These are phyloP conservation scores for Sapajus apella DNA, from an alignment of 2,113 vertebrate genomes.

Conservation along the genomic window DNA sequence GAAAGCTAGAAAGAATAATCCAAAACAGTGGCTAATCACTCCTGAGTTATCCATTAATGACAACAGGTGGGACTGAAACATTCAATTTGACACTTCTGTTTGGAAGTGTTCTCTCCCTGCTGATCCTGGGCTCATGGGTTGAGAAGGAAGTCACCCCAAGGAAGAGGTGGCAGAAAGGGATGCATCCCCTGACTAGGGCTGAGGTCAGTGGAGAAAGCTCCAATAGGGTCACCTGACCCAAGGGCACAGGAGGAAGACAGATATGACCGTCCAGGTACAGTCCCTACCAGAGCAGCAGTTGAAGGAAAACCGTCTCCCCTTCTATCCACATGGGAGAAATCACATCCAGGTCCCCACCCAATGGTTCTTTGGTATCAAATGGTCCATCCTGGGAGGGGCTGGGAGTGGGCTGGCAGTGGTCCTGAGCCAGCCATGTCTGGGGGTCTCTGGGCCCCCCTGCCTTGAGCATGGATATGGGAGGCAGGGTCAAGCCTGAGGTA, in stretches of 20 bases:
- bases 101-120: neutral
- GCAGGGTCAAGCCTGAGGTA: neutral
- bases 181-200: neutral
- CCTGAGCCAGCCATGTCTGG: neutral
- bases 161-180: neutral
- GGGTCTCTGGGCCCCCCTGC: neutral
- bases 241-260: neutral
- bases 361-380: neutral
- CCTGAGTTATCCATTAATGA: neutral
- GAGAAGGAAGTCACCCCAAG: neutral
- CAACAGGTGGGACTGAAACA: neutral
- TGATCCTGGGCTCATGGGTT: neutral
- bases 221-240: neutral
- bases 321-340: neutral
- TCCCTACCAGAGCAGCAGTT: neutral
- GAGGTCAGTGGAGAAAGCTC: neutral
- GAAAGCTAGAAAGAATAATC: neutral
- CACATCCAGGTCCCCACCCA: neutral
- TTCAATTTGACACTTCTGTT: neutral
- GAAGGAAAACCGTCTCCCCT: neutral
- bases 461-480: neutral
- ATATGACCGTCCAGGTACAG: neutral
- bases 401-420: neutral
- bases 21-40: constrained; percentile 1
- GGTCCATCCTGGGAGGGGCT: neutral